Conservation (phyloP, 1,140 invertebrate genomes). For the Paraescarpia echinospica region DNA sequence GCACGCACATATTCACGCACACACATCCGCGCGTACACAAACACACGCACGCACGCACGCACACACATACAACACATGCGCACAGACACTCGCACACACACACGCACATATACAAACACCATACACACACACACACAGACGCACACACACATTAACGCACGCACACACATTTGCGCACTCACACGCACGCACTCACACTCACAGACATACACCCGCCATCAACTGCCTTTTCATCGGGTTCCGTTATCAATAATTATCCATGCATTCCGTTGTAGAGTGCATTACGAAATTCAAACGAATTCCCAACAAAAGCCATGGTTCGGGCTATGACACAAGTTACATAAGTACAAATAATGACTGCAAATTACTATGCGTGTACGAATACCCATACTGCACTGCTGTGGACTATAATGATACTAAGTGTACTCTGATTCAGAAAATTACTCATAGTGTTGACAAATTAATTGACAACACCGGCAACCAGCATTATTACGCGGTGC, state of each 20-base stretch:
- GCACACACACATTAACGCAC: no score
- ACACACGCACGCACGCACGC: no score
- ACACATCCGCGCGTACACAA: no score
- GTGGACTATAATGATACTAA: background rate
- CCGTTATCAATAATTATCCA: background rate
- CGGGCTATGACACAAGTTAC: background rate
- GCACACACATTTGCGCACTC: no score
- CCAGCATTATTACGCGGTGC: no score
- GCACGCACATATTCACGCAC: no score
- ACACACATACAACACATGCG: no score
- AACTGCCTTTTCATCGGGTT: background rate
- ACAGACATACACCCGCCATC: no score
- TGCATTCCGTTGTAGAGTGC: background rate
- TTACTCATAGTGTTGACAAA: background rate
- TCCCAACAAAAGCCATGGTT: background rate
- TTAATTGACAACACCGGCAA: background rate
- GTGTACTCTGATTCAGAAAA: background rate
- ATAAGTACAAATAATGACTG: background rate
- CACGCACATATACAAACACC: no score
- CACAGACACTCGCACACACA: no score
- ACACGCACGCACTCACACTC: no score
- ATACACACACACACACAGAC: no score
- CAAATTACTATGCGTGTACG: background rate
- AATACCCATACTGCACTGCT: background rate
- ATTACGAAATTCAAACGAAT: background rate